Base-by-base conservation (phyloP, 2,888 invertebrate species). In the Polydrusus cervinus region DNA sequence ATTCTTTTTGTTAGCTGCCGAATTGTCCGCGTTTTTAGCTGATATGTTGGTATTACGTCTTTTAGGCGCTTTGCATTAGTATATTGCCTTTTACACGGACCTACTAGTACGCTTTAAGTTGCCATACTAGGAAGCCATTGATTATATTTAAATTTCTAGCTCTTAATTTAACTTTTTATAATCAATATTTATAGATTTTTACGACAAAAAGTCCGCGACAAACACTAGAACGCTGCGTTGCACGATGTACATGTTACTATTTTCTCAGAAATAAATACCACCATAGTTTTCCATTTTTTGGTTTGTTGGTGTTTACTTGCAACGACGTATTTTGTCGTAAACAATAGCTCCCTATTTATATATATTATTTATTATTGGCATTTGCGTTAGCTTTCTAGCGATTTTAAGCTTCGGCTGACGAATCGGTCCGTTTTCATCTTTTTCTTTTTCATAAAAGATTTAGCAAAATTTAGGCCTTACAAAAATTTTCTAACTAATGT, bases 21-120 rank as follows among this genome's bases (percentile, higher is more conserved):
- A 84, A 83, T 81, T 81, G 84, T 83, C 85, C 84, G 83, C 83
- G 85, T 84, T 83, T 85, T 85, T 85, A 85, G 87, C 85, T 83
- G 86, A 87, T 86, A 86, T 87, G 86, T 87, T 83, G 84, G 78
- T 79, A 69, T 72, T 76, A 83, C 82, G 82, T 79, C 76, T 76
- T 75, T 76, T 75, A 75, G 66, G 71, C 65, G 70, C 67, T 62
- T 71, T 66, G 51, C 38, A 65, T 66, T 66, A 45, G 18, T 71
- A 25, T 57, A 73, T 67, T 68, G 62, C 68, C 61, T 40, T 64
- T 53, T 67, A 66, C 71, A 75, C 75, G 71, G 75, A 67, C 71
- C 66, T 71, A 75, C 62, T 40, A 43, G 51, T 68, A 68, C 73
- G 73, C 62, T 38, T 45, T 45, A 18, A 51, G 34, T 71, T 16